Percentiles rank a stretch among this genome's conserved stretches.
Evolutionary conservation across 1,140 invertebrate species (phyloP).

Genomic region (Bombus vancouverensis): DNA sequence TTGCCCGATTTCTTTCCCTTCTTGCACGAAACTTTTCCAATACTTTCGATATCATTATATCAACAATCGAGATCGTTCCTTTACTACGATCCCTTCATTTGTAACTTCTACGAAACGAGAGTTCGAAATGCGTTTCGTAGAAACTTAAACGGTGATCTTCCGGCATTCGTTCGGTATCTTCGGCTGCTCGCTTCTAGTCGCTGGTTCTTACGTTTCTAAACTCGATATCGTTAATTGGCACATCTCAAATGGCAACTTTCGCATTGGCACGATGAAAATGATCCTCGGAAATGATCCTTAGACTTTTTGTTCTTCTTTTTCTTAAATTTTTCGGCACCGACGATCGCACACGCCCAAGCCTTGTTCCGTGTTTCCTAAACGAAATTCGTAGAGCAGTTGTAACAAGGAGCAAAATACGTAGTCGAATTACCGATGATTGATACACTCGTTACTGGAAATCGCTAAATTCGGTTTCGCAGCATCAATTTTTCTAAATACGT

Average conservation of each 20-base stretch:
- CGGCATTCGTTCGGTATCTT: constrained; percentile 29
- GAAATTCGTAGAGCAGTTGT: background rate
- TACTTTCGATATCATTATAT: constrained; percentile 2
- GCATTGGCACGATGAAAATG: constrained; percentile 76
- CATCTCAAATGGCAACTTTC: constrained; percentile 80
- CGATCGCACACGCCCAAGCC: background rate
- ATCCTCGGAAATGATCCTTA: constrained; percentile 39
- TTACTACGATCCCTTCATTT: background rate
- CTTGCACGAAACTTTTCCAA: constrained; percentile 17
- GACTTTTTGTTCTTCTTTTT: background rate
- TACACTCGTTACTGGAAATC: constrained; percentile 2
- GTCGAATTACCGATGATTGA: constrained; percentile 21
- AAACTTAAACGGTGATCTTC: background rate
- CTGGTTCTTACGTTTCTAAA: constrained; percentile 56
- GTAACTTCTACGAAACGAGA: background rate
- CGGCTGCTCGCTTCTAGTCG: constrained; percentile 11
- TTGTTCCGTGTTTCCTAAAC: background rate
- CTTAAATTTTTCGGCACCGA: background rate
- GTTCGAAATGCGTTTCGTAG: background rate
- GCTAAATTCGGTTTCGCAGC: background rate
- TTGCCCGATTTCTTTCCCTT: background rate
- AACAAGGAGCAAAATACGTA: constrained; percentile 13
- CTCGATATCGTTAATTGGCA: constrained; percentile 76
- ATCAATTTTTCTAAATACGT: background rate
- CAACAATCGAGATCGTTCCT: background rate